phyloP scores from a whole-genome alignment of 2,113 vertebrate genomes.

The Leptodactylus fuscus region DNA sequence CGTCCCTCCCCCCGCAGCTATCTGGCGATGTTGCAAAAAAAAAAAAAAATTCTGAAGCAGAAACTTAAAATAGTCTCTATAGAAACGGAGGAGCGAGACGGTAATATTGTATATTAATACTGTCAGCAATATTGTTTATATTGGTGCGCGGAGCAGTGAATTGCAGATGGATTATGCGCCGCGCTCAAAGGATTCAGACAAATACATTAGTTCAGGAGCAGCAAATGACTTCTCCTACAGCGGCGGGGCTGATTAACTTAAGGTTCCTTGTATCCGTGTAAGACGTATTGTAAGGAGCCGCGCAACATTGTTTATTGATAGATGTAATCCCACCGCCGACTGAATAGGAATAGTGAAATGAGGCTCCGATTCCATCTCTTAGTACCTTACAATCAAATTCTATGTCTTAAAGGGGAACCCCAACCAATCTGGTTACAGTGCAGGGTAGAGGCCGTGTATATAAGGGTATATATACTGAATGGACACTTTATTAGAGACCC shows the following conservation, averaged over 20 bases:
- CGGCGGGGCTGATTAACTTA: neutral
- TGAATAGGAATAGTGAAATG: neutral
- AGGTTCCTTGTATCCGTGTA: slow-evolving; percentile 15
- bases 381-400: neutral
- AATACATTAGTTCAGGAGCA: neutral
- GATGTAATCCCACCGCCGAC: neutral
- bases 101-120: slow-evolving; percentile 32
- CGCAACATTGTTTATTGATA: neutral
- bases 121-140: slow-evolving; percentile 46
- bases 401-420: neutral
- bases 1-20: slow-evolving; percentile 43
- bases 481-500: no score
- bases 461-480: no score
- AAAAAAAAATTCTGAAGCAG: neutral
- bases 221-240: neutral
- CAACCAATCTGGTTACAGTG: neutral
- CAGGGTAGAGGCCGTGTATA: no score
- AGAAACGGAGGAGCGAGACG: slow-evolving; percentile 37
- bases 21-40: slow-evolving; percentile 2
- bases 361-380: neutral
- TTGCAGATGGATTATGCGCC: slow-evolving; percentile 3
- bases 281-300: neutral
- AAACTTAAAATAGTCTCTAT: slow-evolving; percentile 36
- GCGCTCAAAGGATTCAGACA: slow-evolving; percentile 25
- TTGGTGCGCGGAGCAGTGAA: neutral